A percentile compares a stretch with the other conserved stretches of the same genome.
phyloP scores from a whole-genome alignment of 2,888 invertebrate genomes.

The Drosophila kambysellisi region DNA sequence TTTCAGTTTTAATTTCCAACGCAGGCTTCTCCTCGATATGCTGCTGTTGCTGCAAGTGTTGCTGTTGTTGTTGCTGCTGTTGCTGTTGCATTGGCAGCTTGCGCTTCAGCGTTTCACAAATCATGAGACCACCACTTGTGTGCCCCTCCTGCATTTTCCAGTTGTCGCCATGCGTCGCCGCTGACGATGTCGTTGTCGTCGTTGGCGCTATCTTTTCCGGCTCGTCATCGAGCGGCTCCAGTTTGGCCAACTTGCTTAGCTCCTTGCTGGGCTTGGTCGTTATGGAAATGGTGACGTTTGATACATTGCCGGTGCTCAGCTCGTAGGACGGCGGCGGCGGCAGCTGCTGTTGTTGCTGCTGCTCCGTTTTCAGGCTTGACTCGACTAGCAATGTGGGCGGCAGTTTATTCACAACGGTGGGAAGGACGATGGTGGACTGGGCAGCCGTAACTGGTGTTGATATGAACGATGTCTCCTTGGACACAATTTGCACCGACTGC shows the following conservation, averaged over 20 bases:
- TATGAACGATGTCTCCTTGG: slow-evolving; percentile 87
- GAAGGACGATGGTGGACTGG: slow-evolving; percentile 7
- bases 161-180: slow-evolving; percentile 48
- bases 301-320: slow-evolving; percentile 49
- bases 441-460: slow-evolving; percentile 83
- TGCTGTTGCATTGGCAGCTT: slow-evolving; percentile 53
- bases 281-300: slow-evolving; percentile 74
- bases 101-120: slow-evolving; percentile 53
- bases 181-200: slow-evolving; percentile 32
- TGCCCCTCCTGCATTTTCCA: slow-evolving; percentile 52
- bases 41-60: slow-evolving; percentile 36
- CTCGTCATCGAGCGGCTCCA: slow-evolving; percentile 42
- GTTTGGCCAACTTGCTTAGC: slow-evolving; percentile 31
- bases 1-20: slow-evolving; percentile 40
- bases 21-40: slow-evolving; percentile 42
- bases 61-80: slow-evolving; percentile 25
- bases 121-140: slow-evolving; percentile 8
- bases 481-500: slow-evolving; percentile 84
- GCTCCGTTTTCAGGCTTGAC: slow-evolving; percentile 34
- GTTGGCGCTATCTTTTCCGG: slow-evolving; percentile 43
- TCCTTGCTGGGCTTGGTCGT: slow-evolving; percentile 68
- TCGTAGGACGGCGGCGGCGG: slow-evolving; percentile 60
- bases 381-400: slow-evolving; percentile 43
- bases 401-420: slow-evolving; percentile 44
- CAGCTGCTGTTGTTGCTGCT: slow-evolving; percentile 25